Base-by-base conservation (phyloP, 2,797 vertebrate genomes). In the Fistularia commersonii region DNA sequence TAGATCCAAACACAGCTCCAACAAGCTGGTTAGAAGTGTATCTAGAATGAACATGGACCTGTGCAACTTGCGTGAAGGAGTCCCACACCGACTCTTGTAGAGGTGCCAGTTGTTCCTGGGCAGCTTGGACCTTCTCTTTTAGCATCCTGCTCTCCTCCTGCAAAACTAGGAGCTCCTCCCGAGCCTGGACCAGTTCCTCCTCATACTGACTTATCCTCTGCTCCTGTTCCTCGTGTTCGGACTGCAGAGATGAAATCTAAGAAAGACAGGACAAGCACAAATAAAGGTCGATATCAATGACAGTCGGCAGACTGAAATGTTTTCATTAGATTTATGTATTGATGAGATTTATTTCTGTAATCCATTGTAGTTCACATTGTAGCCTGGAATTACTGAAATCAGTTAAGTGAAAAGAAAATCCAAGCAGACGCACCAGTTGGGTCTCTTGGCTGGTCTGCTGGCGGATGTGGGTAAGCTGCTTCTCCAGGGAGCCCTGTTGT, bases 61-160 rank as follows among this genome's bases (percentile, higher is more conserved):
- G 92, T 72, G 84, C 85, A 51, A 98, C 92, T 82, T 98, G 95
- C 66, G 91, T 92, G 69, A 95, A 93, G 11, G 95, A 97, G 51
- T 93, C 90, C 3, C 90, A 89, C 54, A 99, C 91, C 55, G 94
- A 92, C 60, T 95, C 91, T 67, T 96, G 92, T 62, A 99, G 90
- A 47, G 97, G 94, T 57, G 83, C 91, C 54, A 98, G 89, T 62
- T 96, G 93, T 61, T 91, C 92, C 69, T 92, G 93, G 32, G 95
- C 94, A 0, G 90, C 87, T 72, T 92, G 90, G 54, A 99, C 92
- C 61, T 92, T 94, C 66, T 96, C 92, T 80, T 95, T 92, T 15
- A 99, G 81, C 54, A 80, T 90, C 44, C 89, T 85, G 11, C 94
- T 95, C 89, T 99, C 95, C 71, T 96, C 93, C 87, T 98, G 95